Base-by-base conservation (phyloP, 2,113 vertebrate genomes). In the Perca flavescens region DNA sequence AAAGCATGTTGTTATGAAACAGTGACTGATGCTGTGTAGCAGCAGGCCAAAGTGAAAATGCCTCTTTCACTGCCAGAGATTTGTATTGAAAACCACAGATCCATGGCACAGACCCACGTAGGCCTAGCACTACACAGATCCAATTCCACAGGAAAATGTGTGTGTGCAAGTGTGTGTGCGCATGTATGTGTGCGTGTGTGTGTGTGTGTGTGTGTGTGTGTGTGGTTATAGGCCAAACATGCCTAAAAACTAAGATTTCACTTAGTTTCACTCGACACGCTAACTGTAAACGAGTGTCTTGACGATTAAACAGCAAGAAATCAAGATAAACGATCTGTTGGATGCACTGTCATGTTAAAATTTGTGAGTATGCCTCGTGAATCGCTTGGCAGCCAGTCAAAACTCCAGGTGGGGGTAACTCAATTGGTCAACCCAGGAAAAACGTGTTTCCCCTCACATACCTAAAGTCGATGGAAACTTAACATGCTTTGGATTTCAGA, bases 241-340 rank as follows among this genome's bases (percentile, higher is more conserved):
- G 79, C 81, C 83, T 89, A 92, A 90, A 93, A 74, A 85, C 40
- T 43, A 43, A 87, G 16, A 3, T 52, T 81, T 91, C 88, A 93
- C 82, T 85, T 85, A 90, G 91, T 94, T 96, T 93, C 90, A 94
- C 92, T 95, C 87, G 68, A 15, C 21, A 91, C 93, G 96, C 92
- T 80, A 88, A 91, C 93, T 96, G 92, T 79, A 89, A 82, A 67
- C 54, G 84, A 93, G 92, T 89, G 78, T 91, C 94, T 68, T 80
- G 62, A 90, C 68, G 75, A 76, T 92, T 95, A 94, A 58, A 21
- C 94, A 95, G 93, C 80, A 92, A 90, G 91, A 93, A 88, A 0
- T 4, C 82, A 67, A 76, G 16, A 88, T 88, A 95, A 94, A 96
- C 93, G 93, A 94, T 74, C 86, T 93, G 92, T 91, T 93, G 82